Evolutionary conservation across 2,888 invertebrate species (phyloP), one percentile per base, ranked within the genome.

Genomic region (Sicus ferrugineus): DNA sequence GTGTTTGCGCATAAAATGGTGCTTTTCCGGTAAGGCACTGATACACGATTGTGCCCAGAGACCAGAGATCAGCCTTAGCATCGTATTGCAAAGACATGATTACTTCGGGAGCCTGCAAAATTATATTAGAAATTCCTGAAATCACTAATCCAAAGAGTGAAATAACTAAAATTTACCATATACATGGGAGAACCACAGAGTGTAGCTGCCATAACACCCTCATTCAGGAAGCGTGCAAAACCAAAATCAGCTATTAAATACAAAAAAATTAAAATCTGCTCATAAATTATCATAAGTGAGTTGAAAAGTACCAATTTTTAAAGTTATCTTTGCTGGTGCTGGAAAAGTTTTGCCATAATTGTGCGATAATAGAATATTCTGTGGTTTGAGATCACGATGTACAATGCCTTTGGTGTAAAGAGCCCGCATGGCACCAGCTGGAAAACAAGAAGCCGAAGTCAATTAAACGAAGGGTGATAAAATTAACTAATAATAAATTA

Each of bases 121-220:
- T 64, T 30, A 58, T 34, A 66, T 28, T 6, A 50, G 50, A 38
- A 52, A 52, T 19, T 23, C 21, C 5, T 23, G 2, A 52, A 59
- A 52, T 0, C 46, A 21, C 11, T 1, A 42, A 48, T 46, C 2
- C 2, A 9, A 38, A 59, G 21, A 61, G 11, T n/a, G 2, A 3
- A 46, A n/a, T n/a, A n/a, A n/a, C n/a, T 42, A 42, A 42, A n/a
- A n/a, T 3, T 23, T 54, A 54, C 54, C 98, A 99, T 99, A 84
- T 99, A 99, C 99, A 99, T 99, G 16, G 99, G 99, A 61, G 98
- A 99, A 59, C 99, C 99, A 86, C 99, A 99, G 52, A 99, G 88
- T 38, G 99, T 99, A 73, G 97, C 98, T 68, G 99, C 99, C 99
- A 99, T 99, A 68, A 97, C 97, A 73, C 99, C 99, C 84, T 98